phyloP scores from a whole-genome alignment of 1,140 invertebrate genomes.

The Elymnias hypermnestra region DNA sequence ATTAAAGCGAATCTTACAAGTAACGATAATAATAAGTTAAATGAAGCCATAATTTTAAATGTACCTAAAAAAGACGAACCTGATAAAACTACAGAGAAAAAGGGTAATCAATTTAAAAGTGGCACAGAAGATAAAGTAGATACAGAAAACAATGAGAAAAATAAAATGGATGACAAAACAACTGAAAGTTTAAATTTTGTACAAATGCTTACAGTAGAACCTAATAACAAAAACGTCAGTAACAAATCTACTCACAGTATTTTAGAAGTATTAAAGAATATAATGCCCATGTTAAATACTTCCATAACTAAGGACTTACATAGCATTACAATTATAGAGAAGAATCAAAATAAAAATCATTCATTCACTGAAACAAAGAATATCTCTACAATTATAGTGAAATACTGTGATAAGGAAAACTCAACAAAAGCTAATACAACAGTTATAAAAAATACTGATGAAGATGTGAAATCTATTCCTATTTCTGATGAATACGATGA shows the following conservation, averaged over 20 bases:
- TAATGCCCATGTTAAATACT: conserved; percentile 61
- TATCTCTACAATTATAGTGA: conserved; percentile 64
- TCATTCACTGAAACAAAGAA: conserved; percentile 56
- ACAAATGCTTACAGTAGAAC: conserved; percentile 61
- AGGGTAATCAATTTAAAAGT: conserved; percentile 44
- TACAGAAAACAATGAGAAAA: conserved; percentile 18
- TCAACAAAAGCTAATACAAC: conserved; percentile 34
- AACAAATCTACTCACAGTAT: conserved; percentile 49
- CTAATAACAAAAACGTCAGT: conserved; percentile 40
- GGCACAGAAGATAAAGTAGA: conserved; percentile 55
- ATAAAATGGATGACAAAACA: conserved; percentile 23
- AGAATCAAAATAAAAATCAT: conserved; percentile 53
- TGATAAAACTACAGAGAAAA: conserved; percentile 16
- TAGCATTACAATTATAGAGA: conserved; percentile 66
- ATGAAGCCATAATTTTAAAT: conserved; percentile 59
- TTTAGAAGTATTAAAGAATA: conserved; percentile 58
- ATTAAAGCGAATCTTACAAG: conserved; percentile 59
- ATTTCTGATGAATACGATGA: conserved; percentile 22
- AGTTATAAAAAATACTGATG: conserved; percentile 13
- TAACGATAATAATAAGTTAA: conserved; percentile 30
- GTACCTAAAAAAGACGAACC: conserved; percentile 22
- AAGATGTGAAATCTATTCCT: conserved; percentile 11
- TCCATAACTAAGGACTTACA: conserved; percentile 58
- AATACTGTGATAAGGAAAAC: conserved; percentile 70
- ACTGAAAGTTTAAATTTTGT: conserved; percentile 38